Evolutionary conservation across 1,140 invertebrate species (phyloP).

Genomic region (Sarcophaga peregrina): DNA sequence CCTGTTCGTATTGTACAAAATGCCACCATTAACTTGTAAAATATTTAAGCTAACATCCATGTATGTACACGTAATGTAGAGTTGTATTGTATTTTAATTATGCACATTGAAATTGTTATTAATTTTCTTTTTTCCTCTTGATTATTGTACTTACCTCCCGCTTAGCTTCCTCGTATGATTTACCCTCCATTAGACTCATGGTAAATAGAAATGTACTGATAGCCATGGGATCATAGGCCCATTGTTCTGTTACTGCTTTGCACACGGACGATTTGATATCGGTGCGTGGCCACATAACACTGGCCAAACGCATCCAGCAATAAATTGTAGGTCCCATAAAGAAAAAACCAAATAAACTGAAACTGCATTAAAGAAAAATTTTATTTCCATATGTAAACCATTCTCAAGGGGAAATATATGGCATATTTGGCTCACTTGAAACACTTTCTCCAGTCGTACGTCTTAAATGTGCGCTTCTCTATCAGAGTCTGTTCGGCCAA

Average conservation of each 20-base stretch:
- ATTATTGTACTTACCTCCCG: conserved; percentile 68
- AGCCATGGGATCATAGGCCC: conserved; percentile 73
- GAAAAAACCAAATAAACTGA: conserved; percentile 72
- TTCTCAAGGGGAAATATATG: background rate
- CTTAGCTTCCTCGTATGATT: conserved; percentile 69
- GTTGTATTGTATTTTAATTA: background rate
- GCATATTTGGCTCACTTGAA: conserved; percentile 54
- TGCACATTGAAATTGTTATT: background rate
- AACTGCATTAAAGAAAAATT: conserved; percentile 64
- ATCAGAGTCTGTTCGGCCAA: conserved; percentile 69
- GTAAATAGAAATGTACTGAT: conserved; percentile 76
- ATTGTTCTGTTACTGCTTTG: conserved; percentile 75
- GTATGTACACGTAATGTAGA: too few species aligned
- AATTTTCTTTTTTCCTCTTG: too few species aligned
- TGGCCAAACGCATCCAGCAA: conserved; percentile 72
- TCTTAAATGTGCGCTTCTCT: conserved; percentile 69
- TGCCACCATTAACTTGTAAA: too few species aligned
- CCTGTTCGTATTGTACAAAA: too few species aligned
- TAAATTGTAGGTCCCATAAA: conserved; percentile 76
- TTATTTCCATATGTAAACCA: background rate
- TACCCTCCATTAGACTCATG: conserved; percentile 74
- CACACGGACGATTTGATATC: conserved; percentile 72
- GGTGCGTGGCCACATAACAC: conserved; percentile 70
- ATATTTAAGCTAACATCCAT: too few species aligned
- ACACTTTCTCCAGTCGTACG: conserved; percentile 65